Percentiles rank a stretch among this genome's conserved stretches.
These are phyloP conservation scores for Tympanoctomys barrerae DNA, from an alignment of 2,797 vertebrate species.

Conservation along the genomic window DNA sequence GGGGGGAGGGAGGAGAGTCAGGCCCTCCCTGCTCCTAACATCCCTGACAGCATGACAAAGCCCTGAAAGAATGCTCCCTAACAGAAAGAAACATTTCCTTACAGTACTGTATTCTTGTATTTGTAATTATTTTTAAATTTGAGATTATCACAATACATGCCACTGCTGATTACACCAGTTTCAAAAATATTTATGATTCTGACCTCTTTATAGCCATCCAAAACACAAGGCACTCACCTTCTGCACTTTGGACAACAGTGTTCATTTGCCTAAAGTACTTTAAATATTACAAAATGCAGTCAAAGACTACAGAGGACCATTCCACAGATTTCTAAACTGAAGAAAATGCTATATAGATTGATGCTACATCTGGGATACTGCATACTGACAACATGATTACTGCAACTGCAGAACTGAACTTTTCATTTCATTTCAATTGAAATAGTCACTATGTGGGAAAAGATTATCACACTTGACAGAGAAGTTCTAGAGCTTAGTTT, in stretches of 20 bases:
- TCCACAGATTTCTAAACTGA: background rate
- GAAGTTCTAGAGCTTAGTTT: background rate
- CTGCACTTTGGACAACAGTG: background rate
- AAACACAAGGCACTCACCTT: background rate
- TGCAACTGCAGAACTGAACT: background rate
- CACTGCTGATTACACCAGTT: background rate
- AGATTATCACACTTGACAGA: background rate
- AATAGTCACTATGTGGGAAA: background rate
- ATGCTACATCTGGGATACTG: background rate
- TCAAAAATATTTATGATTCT: background rate
- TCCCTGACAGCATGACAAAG: background rate
- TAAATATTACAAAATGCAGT: background rate
- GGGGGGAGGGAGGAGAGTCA: accelerated
- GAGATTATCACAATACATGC: background rate
- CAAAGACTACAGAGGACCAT: background rate
- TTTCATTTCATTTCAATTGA: background rate
- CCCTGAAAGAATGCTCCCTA: background rate
- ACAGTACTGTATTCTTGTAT: background rate
- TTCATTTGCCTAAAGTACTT: background rate
- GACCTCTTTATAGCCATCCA: background rate
- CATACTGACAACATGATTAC: background rate
- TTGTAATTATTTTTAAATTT: background rate
- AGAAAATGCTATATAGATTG: background rate
- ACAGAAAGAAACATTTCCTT: background rate
- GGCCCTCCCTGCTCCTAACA: background rate